Conservation (phyloP, 2,888 invertebrate genomes). For the Pelosia muscerda region DNA sequence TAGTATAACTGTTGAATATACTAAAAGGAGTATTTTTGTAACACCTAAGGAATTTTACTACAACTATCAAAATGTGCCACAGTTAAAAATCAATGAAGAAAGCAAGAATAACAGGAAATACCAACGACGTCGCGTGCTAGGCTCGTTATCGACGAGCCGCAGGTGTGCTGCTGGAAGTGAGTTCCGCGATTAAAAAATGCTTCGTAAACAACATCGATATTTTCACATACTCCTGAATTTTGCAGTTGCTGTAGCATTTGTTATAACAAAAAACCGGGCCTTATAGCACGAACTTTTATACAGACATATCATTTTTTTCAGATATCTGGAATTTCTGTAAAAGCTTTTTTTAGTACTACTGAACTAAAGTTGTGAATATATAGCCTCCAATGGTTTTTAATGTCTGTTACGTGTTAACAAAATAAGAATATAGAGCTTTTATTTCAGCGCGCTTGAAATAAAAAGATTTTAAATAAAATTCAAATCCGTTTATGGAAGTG, state of each 20-base stretch:
- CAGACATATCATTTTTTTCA: background rate
- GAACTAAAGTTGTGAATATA: background rate
- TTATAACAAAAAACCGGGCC: conserved; percentile 5
- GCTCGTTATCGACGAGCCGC: conserved; percentile 54
- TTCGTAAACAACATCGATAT: conserved; percentile 24
- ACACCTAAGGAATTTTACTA: background rate
- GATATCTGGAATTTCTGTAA: background rate
- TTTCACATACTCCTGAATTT: conserved; percentile 26
- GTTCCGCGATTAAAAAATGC: conserved; percentile 46
- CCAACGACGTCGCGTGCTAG: conserved; percentile 45
- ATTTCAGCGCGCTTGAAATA: too few relatives aligned
- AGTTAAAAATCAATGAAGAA: conserved; percentile 16
- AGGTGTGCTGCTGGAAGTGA: conserved; percentile 48
- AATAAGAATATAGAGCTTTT: background rate
- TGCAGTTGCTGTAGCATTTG: conserved; percentile 8
- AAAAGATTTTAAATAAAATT: too few relatives aligned
- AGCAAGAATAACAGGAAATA: conserved; percentile 34
- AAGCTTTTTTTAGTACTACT: background rate
- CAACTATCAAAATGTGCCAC: background rate
- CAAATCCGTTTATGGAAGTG: too few relatives aligned
- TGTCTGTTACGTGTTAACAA: background rate
- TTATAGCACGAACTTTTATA: background rate
- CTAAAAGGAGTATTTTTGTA: background rate
- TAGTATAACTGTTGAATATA: background rate
- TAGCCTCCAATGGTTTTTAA: background rate